Evolutionary conservation across 2,113 vertebrate species (phyloP), one percentile per base, ranked within the genome.

Genomic region (Bambusicola thoracicus): DNA sequence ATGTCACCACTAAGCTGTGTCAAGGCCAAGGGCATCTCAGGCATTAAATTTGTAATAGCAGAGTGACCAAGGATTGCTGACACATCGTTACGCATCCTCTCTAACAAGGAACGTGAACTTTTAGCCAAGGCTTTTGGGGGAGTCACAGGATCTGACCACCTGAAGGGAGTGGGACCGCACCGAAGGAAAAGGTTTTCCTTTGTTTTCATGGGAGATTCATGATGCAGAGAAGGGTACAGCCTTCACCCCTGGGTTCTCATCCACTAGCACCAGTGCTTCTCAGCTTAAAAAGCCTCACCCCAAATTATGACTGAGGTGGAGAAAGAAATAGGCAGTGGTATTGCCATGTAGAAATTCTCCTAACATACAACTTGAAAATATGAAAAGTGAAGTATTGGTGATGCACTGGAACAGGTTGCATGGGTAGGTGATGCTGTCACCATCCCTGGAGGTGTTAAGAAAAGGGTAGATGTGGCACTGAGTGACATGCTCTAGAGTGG

Each of bases 41-140:
- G 77, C 59, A 51, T 85, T 67, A 34, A 85, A 27, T 70, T 87
- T 75, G 24, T 46, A 40, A 67, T 0, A 80, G 44, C 6, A 2
- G 85, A 59, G 67, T 77, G 92, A 14, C 58, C 81, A 70, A 80
- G 59, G 38, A 38, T 41, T 77, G 84, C 67, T 96, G 90, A 68
- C 87, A 63, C 25, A 55, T 49, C 44, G 34, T 59, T 51, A 29
- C 3, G 6, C 73, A 11, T 44, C 73, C 43, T 44, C 44, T 8
- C 44, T 11, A 43, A 13, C 13, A 10, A 34, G 48, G 43, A 59
- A 5, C 1, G 0, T 1, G 2, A 46, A 58, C 72, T 6, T 74
- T 87, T 22, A 89, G 22, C 44, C 0, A 0, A 25, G 7, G 59
- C 20, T 93, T 88, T 68, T 19, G 32, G 32, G 32, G 20, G 55